Base-by-base conservation (phyloP, 2,888 invertebrate genomes). In the Pseudococcus viburni region DNA sequence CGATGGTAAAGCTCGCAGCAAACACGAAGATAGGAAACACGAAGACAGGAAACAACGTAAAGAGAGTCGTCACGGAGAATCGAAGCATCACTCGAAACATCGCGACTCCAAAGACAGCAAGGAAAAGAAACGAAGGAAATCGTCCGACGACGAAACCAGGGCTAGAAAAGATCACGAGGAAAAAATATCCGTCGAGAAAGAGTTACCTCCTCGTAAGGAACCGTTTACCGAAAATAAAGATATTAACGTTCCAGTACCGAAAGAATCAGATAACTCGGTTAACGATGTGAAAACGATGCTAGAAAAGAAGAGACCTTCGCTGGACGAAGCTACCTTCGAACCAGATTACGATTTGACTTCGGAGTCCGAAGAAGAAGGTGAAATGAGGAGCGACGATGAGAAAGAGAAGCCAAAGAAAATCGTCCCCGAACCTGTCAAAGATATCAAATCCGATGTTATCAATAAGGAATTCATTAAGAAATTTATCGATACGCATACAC, bases 321-420 rank as follows among this genome's bases (percentile, higher is more conserved):
- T 95, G 90, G 96, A 96, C 91, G 94, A 95, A 39, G 87, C 87
- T 0, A 94, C 93, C 90, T 95, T 95, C 91, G 95, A 95, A 90
- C 95, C 95, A 0, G 95, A 95, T 91, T 95, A 95, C 91, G 95
- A 95, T 90, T 17, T 55, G 12, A 46, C 55, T 3, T 80, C 68
- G 1, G 89, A 89, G 26, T 51, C 46, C 11, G 85, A 87, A 19
- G 88, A 89, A 8, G 88, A 89, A 5, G 84, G 86, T 11, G 86
- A 84, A n/a, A 22, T 17, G 9, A 48, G 19, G n/a, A 55, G 22
- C 2, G 51, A 15, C 12, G 51, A n/a, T 26, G 77, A 80, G 11
- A 12, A 86, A 42, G 39, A 64, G 22, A 17, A 42, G n/a, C 33
- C 22, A 4, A 55, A 55, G 22, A 84, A 88, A 42, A n/a, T 26